These are phyloP conservation scores for Hyalella azteca DNA, from an alignment of 2,888 invertebrate genomes.

Conservation along the genomic window DNA sequence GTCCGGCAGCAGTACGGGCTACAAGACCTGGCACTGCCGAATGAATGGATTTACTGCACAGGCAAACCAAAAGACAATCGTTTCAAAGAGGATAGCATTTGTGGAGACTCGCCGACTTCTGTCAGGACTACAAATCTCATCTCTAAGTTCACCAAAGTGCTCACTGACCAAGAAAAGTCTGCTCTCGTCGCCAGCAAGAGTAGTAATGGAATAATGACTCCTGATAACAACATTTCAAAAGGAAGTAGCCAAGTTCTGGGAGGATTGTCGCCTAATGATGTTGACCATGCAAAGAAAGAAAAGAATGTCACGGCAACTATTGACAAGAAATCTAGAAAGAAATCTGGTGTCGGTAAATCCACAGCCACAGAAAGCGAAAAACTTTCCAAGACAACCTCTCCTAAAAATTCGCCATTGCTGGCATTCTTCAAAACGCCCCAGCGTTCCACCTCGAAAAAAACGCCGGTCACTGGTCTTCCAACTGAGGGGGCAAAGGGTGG, in stretches of 20 bases:
- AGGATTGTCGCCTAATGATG: too few relatives aligned
- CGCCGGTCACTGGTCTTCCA: too few relatives aligned
- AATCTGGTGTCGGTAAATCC: background rate
- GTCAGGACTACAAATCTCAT: conserved; percentile 58
- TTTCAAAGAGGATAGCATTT: background rate
- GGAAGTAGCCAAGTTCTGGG: too few relatives aligned
- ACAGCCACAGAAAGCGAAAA: background rate
- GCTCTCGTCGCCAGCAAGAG: conserved; percentile 25
- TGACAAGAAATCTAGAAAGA: background rate
- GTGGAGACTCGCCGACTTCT: background rate
- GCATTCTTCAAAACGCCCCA: background rate
- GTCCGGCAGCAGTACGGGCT: conserved; percentile 67
- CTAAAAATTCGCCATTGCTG: background rate
- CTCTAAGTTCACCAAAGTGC: conserved; percentile 62
- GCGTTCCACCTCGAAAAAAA: background rate
- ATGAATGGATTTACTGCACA: conserved; percentile 68
- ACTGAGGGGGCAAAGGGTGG: too few relatives aligned
- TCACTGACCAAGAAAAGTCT: conserved; percentile 61
- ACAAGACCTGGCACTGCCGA: conserved; percentile 66
- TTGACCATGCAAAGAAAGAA: too few relatives aligned
- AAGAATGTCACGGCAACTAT: too few relatives aligned
- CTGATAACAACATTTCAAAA: too few relatives aligned
- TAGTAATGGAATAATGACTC: background rate
- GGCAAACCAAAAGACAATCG: conserved; percentile 32
- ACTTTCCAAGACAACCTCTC: background rate